These are phyloP conservation scores for Trachelus iudaicus DNA, from an alignment of 2,888 invertebrate species.

Conservation along the genomic window DNA sequence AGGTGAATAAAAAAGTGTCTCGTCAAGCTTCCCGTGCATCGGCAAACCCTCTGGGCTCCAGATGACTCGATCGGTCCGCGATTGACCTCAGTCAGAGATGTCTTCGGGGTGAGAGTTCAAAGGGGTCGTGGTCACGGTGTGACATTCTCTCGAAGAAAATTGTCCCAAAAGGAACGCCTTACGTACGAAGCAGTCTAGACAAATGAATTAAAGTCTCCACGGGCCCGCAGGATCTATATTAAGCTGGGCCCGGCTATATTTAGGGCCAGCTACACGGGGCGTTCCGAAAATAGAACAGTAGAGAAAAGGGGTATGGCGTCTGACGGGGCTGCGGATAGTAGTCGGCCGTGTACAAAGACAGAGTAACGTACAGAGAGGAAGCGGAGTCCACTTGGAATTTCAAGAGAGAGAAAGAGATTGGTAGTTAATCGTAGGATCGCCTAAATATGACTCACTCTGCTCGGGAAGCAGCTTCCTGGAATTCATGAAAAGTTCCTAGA, in stretches of 20 bases:
- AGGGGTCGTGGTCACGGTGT: background rate
- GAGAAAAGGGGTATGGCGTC: slow-evolving; percentile 17
- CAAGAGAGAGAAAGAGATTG: background rate
- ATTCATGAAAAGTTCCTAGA: background rate
- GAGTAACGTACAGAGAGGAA: background rate
- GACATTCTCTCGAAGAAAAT: background rate
- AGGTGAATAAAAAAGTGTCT: background rate
- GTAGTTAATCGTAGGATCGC: background rate
- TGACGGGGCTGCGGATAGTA: slow-evolving; percentile 1
- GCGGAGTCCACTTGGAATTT: background rate
- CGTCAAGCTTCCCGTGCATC: background rate
- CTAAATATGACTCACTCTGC: background rate
- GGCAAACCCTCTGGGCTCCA: background rate
- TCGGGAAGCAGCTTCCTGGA: background rate
- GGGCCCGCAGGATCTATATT: slow-evolving; percentile 19
- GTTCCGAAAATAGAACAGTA: slow-evolving; percentile 15
- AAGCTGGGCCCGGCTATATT: slow-evolving; percentile 24
- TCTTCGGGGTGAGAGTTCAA: background rate
- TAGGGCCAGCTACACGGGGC: slow-evolving; percentile 24
- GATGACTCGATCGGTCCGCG: background rate
- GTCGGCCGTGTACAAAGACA: background rate
- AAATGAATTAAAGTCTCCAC: slow-evolving; percentile 12
- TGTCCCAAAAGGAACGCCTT: background rate
- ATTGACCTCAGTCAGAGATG: background rate
- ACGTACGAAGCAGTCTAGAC: background rate